phyloP scores from a whole-genome alignment of 2,113 vertebrate genomes.

The Pleuronectes platessa region DNA sequence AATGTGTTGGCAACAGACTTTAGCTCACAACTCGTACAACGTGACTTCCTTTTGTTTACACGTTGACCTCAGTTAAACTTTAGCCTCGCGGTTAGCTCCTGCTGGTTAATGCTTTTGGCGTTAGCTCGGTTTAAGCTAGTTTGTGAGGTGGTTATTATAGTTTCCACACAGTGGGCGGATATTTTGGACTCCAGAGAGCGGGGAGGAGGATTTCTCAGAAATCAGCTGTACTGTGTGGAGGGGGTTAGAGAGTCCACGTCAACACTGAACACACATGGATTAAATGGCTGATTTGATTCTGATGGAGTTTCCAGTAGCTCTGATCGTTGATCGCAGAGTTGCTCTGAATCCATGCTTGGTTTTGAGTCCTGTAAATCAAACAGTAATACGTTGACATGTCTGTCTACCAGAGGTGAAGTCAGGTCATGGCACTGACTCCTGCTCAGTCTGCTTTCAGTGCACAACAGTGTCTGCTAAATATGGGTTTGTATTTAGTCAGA shows the following conservation, averaged over 20 bases:
- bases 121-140: background rate
- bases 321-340: no score
- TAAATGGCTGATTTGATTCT: background rate
- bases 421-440: constrained; percentile 36
- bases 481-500: background rate
- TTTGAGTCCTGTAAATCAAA: background rate
- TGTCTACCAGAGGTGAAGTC: constrained; percentile 26
- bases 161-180: constrained; percentile 19
- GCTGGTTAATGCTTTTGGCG: no score
- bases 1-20: background rate
- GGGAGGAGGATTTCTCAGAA: constrained; percentile 35
- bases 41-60: background rate
- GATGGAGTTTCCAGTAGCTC: background rate
- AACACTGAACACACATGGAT: constrained; percentile 23
- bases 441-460: background rate
- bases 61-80: background rate
- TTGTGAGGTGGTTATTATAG: background rate
- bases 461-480: background rate
- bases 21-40: background rate
- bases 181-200: constrained; percentile 43
- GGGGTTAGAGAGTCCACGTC: constrained; percentile 54
- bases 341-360: background rate
- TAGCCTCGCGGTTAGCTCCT: background rate
- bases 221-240: constrained; percentile 52
- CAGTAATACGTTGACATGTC: background rate